phyloP scores from a whole-genome alignment of 2,113 vertebrate species.

The Pontoporia blainvillei region DNA sequence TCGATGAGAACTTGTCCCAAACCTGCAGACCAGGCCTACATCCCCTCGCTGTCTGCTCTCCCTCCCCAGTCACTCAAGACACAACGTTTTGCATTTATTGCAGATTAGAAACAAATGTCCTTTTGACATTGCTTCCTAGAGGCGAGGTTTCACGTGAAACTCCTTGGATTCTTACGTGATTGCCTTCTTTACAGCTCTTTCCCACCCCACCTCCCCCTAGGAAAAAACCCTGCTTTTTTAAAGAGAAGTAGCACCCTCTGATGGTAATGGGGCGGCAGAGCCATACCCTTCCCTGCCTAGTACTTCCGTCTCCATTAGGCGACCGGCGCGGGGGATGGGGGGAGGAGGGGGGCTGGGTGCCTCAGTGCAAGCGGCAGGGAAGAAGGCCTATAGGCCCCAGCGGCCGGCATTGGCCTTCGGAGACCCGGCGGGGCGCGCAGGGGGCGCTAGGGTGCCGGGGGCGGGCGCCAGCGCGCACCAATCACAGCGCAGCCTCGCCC shows the following conservation, averaged over 20 bases:
- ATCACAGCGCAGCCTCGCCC: slow-evolving; percentile 50
- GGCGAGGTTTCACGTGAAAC: background rate
- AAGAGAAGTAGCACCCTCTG: fast-evolving
- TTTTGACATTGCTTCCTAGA: background rate
- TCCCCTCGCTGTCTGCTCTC: background rate
- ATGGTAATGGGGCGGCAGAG: too few species aligned
- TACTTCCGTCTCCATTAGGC: too few species aligned
- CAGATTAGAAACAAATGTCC: fast-evolving
- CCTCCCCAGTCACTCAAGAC: background rate
- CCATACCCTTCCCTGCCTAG: fast-evolving
- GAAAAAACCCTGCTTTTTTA: background rate
- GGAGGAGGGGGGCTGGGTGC: background rate
- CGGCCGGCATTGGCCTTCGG: fast-evolving
- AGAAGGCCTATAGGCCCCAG: fast-evolving
- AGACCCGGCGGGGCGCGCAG: fast-evolving
- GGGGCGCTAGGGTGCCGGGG: background rate
- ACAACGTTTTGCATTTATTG: too few species aligned
- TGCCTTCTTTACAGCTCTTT: background rate
- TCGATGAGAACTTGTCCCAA: background rate
- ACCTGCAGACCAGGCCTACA: background rate
- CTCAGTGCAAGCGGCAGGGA: fast-evolving
- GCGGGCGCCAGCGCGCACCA: slow-evolving; percentile 35
- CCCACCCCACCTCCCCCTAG: too few species aligned
- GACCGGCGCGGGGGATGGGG: background rate
- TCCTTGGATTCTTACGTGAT: background rate